Conservation (phyloP, 2,797 vertebrate species). For the Hyperoplus lanceolatus region DNA sequence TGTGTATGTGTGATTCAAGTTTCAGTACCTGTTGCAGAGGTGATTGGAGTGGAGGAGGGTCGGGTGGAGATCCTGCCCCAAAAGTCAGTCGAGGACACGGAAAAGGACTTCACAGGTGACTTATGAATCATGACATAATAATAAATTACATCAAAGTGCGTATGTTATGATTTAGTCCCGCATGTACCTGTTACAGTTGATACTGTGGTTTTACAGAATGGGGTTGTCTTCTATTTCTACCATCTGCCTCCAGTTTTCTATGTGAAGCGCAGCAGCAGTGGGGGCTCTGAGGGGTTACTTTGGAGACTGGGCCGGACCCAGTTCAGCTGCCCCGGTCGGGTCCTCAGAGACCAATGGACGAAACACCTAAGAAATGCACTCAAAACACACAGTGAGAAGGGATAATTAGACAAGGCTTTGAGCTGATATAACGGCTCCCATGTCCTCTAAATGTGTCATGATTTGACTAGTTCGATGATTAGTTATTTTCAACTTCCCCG, state of each 20-base stretch:
- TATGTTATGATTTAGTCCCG: neutral
- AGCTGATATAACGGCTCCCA: neutral
- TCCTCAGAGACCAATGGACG: constrained; percentile 86
- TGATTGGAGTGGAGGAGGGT: constrained; percentile 84
- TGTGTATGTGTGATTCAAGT: constrained; percentile 57
- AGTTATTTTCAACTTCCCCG: neutral
- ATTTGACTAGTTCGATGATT: neutral
- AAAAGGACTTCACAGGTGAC: constrained; percentile 87
- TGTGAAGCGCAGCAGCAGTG: constrained; percentile 81
- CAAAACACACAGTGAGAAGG: constrained; percentile 83
- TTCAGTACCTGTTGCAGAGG: constrained; percentile 83
- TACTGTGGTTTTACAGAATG: constrained; percentile 9
- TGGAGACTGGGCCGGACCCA: constrained; percentile 86
- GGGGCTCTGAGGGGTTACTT: constrained; percentile 71
- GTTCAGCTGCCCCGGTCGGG: constrained; percentile 84
- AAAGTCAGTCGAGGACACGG: constrained; percentile 81
- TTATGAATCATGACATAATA: no score
- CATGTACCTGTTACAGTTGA: neutral
- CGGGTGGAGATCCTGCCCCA: constrained; percentile 77
- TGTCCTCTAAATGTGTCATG: neutral
- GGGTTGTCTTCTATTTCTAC: constrained; percentile 19
- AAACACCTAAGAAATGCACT: constrained; percentile 79
- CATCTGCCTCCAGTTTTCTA: constrained; percentile 84
- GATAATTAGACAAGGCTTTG: neutral
- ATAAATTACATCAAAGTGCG: constrained; percentile 7